Evolutionary conservation across 2,888 invertebrate genomes (phyloP), one percentile per base, ranked within the genome.

Genomic region (Meiosimyza decipiens): DNA sequence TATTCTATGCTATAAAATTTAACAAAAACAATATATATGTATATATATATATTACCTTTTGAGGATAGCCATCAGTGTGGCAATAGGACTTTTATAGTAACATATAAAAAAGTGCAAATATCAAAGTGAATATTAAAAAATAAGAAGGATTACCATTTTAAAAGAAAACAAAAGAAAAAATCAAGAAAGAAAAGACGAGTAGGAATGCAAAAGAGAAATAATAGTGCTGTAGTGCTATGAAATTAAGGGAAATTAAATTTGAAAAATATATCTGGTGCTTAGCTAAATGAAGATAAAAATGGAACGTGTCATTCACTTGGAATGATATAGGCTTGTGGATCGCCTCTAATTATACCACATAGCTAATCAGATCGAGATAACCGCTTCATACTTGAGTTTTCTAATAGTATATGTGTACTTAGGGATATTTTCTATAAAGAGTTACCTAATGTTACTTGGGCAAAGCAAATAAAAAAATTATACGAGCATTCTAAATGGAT

Each of bases 31-130:
- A 60, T 28, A 28, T 28, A 4, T 22, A 22, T 3, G 6, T 15
- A 7, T 54, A 50, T 51, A 13, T 51, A 59, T 88, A 89, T 90
- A 90, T 94, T 96, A 96, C 96, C 96, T 96, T 92, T 94, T 93
- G 88, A 95, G 92, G 87, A 95, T 92, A 90, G 94, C 95, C 95
- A 96, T 95, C 91, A 96, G 94, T 90, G 94, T 95, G 92, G 95
- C 95, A 92, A 96, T 93, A 90, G 95, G 95, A 94, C 95, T 95
- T 33, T 52, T 54, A 11, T 64, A 77, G 72, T 67, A 54, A 72
- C 70, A 70, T 76, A 76, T 79, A 16, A 74, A 69, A 67, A 80
- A 70, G 62, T 66, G 70, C 40, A 40, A 9, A 40, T 40, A 40
- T 40, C 9, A 40, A 15, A 12, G 28, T 49, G 50, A 59, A 22